A percentile compares a stretch with the other conserved stretches of the same genome.
phyloP scores from a whole-genome alignment of 2,797 vertebrate genomes.

The Notolepis coatsorum region DNA sequence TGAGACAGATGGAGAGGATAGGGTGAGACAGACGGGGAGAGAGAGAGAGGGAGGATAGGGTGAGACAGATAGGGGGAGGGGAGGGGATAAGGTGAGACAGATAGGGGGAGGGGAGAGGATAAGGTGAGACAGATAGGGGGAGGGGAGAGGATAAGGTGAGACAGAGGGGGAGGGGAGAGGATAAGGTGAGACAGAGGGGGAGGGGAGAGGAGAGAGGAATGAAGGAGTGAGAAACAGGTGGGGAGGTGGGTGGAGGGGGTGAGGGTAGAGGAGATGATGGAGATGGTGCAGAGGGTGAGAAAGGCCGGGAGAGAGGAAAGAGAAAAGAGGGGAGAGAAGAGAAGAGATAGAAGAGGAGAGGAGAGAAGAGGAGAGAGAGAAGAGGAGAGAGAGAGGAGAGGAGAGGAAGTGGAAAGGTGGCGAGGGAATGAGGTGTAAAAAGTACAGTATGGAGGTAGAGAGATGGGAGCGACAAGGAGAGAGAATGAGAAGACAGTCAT shows the following conservation, averaged over 20 bases:
- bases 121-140: constrained; percentile 11
- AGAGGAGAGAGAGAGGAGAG: constrained; percentile 10
- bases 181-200: not conserved
- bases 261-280: no score
- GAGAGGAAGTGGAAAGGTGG: constrained; percentile 5
- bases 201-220: no score
- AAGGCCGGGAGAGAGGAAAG: constrained; percentile 44
- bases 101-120: constrained; percentile 2
- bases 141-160: not conserved
- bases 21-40: constrained; percentile 30
- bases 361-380: not conserved
- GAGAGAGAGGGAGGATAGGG: constrained; percentile 15
- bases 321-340: not conserved
- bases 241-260: not conserved
- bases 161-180: no score
- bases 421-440: not conserved
- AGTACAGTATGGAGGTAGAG: not conserved
- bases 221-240: no score
- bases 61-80: no score
- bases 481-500: not conserved
- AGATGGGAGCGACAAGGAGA: not conserved
- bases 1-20: constrained; percentile 32
- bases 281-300: no score
- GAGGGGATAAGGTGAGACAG: not conserved
- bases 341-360: no score